These are phyloP conservation scores for Copsychus sechellarum DNA, from an alignment of 2,113 vertebrate species.

Conservation along the genomic window DNA sequence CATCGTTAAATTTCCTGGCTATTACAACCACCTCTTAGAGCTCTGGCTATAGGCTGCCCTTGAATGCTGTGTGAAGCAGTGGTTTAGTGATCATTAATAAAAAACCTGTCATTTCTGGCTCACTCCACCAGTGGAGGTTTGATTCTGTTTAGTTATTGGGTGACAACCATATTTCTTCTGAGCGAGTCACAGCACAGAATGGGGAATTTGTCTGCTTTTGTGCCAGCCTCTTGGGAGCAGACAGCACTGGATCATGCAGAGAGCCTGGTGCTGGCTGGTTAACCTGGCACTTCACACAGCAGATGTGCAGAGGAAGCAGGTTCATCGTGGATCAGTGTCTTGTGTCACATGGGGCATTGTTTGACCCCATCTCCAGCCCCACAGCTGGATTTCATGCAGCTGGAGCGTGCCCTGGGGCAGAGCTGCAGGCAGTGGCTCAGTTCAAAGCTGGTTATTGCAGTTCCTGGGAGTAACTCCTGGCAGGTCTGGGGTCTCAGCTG, in stretches of 20 bases:
- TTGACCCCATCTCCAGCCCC: neutral
- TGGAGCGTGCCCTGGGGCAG: neutral
- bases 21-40: neutral
- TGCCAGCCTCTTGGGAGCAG: neutral
- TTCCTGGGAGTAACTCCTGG: neutral
- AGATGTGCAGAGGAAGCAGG: neutral
- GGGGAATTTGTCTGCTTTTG: neutral
- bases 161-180: neutral
- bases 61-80: neutral
- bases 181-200: neutral
- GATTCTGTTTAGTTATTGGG: neutral
- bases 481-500: neutral
- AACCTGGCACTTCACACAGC: neutral
- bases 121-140: neutral
- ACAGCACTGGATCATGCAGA: neutral
- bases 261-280: neutral
- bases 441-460: neutral
- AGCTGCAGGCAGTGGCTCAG: neutral
- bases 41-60: neutral
- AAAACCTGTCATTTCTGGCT: neutral
- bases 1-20: conserved; percentile 29
- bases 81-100: conserved; percentile 1
- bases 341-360: neutral
- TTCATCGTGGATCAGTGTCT: neutral
- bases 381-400: neutral